Evolutionary conservation across 2,888 invertebrate species (phyloP).

Genomic region (Cancer borealis): DNA sequence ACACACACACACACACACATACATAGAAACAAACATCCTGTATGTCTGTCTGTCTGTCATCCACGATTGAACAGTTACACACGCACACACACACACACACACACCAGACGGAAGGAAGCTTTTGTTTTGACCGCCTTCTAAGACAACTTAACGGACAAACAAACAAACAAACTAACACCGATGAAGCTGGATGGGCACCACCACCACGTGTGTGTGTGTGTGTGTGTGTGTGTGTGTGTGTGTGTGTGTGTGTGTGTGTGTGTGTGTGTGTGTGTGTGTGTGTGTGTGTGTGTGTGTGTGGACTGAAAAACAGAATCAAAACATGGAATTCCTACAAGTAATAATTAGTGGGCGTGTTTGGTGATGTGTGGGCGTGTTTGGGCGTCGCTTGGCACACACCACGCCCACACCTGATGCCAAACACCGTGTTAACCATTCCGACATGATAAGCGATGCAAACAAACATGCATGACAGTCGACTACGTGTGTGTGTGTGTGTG

Average conservation of each 20-base stretch:
- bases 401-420: too few species aligned
- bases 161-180: too few species aligned
- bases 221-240: slow-evolving; percentile 43
- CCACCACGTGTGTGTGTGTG: slow-evolving; percentile 14
- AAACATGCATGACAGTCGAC: neutral
- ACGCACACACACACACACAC: neutral
- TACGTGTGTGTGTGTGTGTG: neutral
- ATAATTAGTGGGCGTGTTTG: neutral
- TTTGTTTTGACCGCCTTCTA: too few species aligned
- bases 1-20: neutral
- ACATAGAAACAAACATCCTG: too few species aligned
- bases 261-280: neutral
- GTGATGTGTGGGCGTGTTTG: neutral
- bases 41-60: too few species aligned
- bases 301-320: neutral
- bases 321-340: neutral
- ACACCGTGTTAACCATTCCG: too few species aligned
- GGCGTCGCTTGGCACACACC: too few species aligned
- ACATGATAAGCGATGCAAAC: too few species aligned
- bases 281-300: neutral
- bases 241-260: slow-evolving; percentile 35
- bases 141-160: too few species aligned
- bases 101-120: neutral
- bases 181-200: neutral
- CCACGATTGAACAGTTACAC: too few species aligned